These are phyloP conservation scores for Coregonus sp. DNA, from an alignment of 2,797 vertebrate species.

Conservation along the genomic window DNA sequence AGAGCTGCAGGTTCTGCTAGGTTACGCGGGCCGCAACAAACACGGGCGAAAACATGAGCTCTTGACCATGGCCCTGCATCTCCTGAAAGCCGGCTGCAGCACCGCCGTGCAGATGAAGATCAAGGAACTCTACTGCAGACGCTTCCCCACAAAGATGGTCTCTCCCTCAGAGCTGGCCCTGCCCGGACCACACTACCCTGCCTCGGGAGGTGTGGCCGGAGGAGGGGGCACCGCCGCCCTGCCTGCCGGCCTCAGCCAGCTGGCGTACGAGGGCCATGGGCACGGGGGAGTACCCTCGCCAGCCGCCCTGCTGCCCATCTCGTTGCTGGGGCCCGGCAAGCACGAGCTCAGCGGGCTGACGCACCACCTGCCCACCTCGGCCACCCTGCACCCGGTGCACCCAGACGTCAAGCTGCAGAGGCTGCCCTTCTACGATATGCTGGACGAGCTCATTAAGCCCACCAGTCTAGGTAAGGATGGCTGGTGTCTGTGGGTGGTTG, in stretches of 20 bases:
- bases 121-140: slow-evolving; percentile 95
- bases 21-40: slow-evolving; percentile 97
- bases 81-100: slow-evolving; percentile 95
- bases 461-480: slow-evolving; percentile 91
- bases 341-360: slow-evolving; percentile 88
- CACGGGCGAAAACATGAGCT: slow-evolving; percentile 99
- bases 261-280: slow-evolving; percentile 83
- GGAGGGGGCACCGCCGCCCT: slow-evolving; percentile 73
- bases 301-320: slow-evolving; percentile 85
- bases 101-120: slow-evolving; percentile 98
- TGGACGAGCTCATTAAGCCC: slow-evolving; percentile 97
- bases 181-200: slow-evolving; percentile 84
- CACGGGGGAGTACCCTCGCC: slow-evolving; percentile 83
- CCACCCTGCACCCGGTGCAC: slow-evolving; percentile 92
- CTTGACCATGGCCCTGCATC: slow-evolving; percentile 93
- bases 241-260: slow-evolving; percentile 86
- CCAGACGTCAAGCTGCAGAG: slow-evolving; percentile 97
- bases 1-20: slow-evolving; percentile 97
- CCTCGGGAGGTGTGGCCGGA: slow-evolving; percentile 58
- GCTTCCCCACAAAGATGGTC: slow-evolving; percentile 95
- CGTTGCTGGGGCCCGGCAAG: slow-evolving; percentile 90
- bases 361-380: slow-evolving; percentile 86
- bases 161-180: slow-evolving; percentile 89
- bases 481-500: not conserved
- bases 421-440: slow-evolving; percentile 94